Percentiles rank a stretch among this genome's conserved stretches.
Evolutionary conservation across 2,888 invertebrate species (phyloP).

Genomic region (Lamellibrachia columna): DNA sequence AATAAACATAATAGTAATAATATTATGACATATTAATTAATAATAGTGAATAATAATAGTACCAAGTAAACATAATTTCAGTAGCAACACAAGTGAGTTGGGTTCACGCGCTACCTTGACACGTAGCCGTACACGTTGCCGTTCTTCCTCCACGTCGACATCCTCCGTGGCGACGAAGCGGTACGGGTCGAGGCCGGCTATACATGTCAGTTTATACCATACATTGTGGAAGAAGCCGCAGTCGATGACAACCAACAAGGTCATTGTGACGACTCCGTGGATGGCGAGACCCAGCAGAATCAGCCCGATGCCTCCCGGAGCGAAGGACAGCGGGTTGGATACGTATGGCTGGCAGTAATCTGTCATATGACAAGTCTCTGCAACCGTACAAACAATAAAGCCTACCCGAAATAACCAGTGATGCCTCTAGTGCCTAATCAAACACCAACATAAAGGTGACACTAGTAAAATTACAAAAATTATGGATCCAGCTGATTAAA

Average conservation of each 20-base stretch:
- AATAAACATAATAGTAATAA: too few relatives aligned
- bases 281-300: not conserved
- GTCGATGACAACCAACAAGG: not conserved
- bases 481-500: too few relatives aligned
- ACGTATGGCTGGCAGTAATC: not conserved
- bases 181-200: not conserved
- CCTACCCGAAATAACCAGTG: too few relatives aligned
- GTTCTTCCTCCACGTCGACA: not conserved
- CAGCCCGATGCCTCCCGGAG: not conserved
- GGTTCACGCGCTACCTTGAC: not conserved
- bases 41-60: too few relatives aligned
- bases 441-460: too few relatives aligned
- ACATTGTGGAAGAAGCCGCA: not conserved
- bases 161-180: not conserved
- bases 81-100: too few relatives aligned
- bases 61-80: too few relatives aligned
- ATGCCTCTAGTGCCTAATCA: too few relatives aligned
- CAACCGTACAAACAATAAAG: not conserved
- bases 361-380: not conserved
- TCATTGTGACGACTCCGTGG: not conserved
- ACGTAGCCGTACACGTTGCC: not conserved
- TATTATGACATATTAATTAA: too few relatives aligned
- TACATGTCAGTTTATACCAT: not conserved
- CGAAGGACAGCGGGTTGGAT: not conserved
- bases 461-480: too few relatives aligned